Conservation (phyloP, 2,797 vertebrate species). For the Capromys pilorides region DNA sequence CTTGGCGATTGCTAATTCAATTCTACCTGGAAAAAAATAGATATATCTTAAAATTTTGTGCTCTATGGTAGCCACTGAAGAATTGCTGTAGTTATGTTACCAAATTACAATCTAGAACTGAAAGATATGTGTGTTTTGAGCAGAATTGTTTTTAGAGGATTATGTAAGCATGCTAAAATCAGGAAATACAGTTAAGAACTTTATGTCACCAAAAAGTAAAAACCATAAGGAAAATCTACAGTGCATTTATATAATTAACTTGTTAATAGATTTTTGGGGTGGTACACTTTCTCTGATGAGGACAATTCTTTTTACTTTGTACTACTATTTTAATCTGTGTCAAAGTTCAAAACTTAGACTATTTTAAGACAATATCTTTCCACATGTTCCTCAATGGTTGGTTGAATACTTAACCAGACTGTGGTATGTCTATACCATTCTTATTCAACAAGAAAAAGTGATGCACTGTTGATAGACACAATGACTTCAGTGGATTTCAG, state of each 20-base stretch:
- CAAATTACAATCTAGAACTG: slow-evolving; percentile 1
- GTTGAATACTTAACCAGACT: background rate
- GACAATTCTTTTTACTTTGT: slow-evolving; percentile 4
- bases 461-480: background rate
- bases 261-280: background rate
- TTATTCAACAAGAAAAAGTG: slow-evolving; percentile 10
- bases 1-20: background rate
- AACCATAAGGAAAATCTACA: background rate
- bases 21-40: background rate
- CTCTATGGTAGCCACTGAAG: background rate
- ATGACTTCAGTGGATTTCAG: background rate
- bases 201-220: slow-evolving; percentile 39
- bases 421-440: background rate
- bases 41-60: slow-evolving; percentile 39
- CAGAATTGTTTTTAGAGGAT: slow-evolving; percentile 1
- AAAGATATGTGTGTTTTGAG: background rate
- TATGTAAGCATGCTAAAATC: slow-evolving; percentile 39
- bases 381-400: background rate
- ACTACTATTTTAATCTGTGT: background rate
- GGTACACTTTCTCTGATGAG: background rate
- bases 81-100: background rate
- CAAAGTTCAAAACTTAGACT: slow-evolving; percentile 42
- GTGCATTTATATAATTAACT: background rate
- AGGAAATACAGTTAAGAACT: background rate
- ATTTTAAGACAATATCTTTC: slow-evolving; percentile 14